phyloP scores from a whole-genome alignment of 2,888 invertebrate genomes.

The Mycogona germanica region DNA sequence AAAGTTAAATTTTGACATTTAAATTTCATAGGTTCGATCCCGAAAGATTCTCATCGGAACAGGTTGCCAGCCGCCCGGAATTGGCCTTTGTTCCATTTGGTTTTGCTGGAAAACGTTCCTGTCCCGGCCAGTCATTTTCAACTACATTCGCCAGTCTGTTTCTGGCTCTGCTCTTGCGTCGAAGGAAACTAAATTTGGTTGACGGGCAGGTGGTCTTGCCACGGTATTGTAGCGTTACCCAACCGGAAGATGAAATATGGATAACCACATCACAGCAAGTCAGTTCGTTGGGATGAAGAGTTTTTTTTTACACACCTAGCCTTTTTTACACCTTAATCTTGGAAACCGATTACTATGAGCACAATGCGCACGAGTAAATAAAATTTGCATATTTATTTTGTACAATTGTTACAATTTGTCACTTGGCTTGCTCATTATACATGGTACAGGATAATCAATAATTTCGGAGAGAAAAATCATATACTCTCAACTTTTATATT shows the following conservation, averaged over 20 bases:
- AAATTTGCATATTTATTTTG: too few species aligned
- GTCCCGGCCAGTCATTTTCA: constrained; percentile 28
- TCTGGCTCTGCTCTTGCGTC: constrained; percentile 2
- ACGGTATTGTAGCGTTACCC: background rate
- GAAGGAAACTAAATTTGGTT: background rate
- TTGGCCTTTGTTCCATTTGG: constrained; percentile 34
- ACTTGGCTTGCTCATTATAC: too few species aligned
- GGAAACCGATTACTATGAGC: too few species aligned
- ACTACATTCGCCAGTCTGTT: constrained; percentile 26
- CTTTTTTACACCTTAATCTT: too few species aligned
- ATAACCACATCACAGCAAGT: constrained; percentile 6
- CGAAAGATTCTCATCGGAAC: constrained; percentile 8
- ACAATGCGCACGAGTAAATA: too few species aligned
- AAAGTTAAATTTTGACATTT: background rate
- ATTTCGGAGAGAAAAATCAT: too few species aligned
- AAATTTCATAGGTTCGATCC: constrained; percentile 13
- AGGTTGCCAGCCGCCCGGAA: constrained; percentile 22
- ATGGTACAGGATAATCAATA: too few species aligned
- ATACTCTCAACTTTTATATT: too few species aligned
- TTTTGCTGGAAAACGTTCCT: constrained; percentile 32
- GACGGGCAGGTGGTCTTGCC: constrained; percentile 5
- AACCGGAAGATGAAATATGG: constrained; percentile 16
- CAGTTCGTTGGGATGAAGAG: too few species aligned
- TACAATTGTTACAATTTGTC: too few species aligned
- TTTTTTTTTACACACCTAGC: too few species aligned